Conservation (phyloP, 1,140 invertebrate species). For the Parasteatoda tepidariorum region DNA sequence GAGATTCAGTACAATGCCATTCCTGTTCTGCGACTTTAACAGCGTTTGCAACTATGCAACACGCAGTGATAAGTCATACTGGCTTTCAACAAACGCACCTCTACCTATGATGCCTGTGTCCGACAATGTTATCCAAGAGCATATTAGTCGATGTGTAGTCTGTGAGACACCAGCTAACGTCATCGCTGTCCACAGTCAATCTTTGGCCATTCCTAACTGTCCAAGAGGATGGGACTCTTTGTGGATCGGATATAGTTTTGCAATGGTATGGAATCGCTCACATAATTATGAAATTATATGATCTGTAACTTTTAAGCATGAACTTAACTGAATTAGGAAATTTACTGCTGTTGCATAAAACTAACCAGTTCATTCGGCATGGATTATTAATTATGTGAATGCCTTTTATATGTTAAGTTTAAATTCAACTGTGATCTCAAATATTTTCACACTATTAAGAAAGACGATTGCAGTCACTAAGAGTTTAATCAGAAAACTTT, state of each 20-base stretch:
- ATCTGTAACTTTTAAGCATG: too few relatives aligned
- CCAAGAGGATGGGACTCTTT: constrained; percentile 87
- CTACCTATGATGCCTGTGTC: constrained; percentile 90
- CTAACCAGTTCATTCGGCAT: too few relatives aligned
- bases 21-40: constrained; percentile 95
- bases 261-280: constrained; percentile 82
- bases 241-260: constrained; percentile 91
- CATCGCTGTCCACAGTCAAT: constrained; percentile 92
- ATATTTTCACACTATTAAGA: too few relatives aligned
- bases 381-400: too few relatives aligned
- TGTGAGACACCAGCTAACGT: constrained; percentile 88
- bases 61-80: constrained; percentile 92
- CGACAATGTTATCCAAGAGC: constrained; percentile 82
- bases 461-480: too few relatives aligned
- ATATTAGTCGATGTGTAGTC: constrained; percentile 91
- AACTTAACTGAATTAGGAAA: too few relatives aligned
- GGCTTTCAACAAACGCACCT: constrained; percentile 91
- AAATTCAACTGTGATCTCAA: too few relatives aligned
- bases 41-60: constrained; percentile 97
- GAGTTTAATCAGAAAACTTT: too few relatives aligned
- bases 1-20: constrained; percentile 97
- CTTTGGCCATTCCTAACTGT: constrained; percentile 82
- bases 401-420: too few relatives aligned
- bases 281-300: too few relatives aligned
- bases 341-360: too few relatives aligned